Conservation (phyloP, 2,113 vertebrate species). For the Myanophis thanlyinensis region DNA sequence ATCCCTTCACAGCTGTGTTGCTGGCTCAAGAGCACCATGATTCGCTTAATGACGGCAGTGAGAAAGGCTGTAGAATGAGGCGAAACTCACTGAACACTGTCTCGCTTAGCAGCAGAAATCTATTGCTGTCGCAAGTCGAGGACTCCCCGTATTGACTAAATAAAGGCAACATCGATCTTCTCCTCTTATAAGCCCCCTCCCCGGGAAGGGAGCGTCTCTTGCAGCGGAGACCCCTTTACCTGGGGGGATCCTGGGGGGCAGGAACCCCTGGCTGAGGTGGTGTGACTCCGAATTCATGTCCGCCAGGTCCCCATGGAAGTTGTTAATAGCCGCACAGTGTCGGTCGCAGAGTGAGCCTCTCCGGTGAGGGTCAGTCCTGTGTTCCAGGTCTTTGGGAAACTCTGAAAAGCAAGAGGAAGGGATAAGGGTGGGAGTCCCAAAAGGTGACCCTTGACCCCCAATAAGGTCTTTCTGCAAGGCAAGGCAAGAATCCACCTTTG, state of each 20-base stretch:
- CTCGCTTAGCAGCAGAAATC: neutral
- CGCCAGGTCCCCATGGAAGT: slow-evolving; percentile 42
- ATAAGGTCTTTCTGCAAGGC: neutral
- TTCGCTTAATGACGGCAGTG: neutral
- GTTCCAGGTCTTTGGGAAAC: slow-evolving; percentile 45
- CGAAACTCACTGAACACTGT: accelerated
- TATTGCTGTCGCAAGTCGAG: neutral
- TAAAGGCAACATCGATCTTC: neutral
- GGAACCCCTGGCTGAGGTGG: slow-evolving; percentile 20
- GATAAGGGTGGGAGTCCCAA: accelerated
- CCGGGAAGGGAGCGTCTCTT: no score
- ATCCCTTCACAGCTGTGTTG: no score
- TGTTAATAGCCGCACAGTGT: slow-evolving; percentile 52
- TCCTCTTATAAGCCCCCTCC: neutral
- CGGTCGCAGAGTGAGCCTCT: slow-evolving; percentile 62
- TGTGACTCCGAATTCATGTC: slow-evolving; percentile 56
- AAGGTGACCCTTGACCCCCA: accelerated
- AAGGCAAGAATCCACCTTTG: no score
- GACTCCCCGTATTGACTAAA: neutral
- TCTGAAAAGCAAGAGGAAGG: slow-evolving; percentile 50
- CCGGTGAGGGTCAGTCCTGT: slow-evolving; percentile 21
- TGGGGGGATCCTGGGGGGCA: slow-evolving; percentile 47
- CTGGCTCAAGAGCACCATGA: neutral
- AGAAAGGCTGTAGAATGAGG: neutral
- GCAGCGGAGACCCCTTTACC: slow-evolving; percentile 36